These are phyloP conservation scores for Hydrozoanthus gracilis DNA, from an alignment of 92 coral and sea anemone genomes.

Conservation along the genomic window DNA sequence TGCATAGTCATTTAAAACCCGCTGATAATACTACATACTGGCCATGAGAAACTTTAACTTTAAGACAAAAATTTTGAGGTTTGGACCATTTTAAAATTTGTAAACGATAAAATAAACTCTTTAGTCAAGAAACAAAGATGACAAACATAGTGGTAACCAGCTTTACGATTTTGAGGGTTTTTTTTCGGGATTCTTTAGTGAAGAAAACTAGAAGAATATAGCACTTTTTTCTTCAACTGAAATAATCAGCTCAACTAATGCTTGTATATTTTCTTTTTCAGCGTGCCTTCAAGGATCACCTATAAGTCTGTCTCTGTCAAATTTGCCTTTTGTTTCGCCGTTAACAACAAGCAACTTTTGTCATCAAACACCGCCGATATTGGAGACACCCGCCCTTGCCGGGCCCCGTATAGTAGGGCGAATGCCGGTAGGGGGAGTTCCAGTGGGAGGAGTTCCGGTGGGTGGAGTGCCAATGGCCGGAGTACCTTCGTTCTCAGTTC, in stretches of 20 bases:
- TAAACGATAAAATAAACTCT: too few relatives aligned
- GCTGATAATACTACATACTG: too few relatives aligned
- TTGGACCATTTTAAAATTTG: too few relatives aligned
- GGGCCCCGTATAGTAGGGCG: slow-evolving; percentile 20
- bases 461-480: slow-evolving; percentile 14
- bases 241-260: background rate
- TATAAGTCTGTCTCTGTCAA: slow-evolving; percentile 24
- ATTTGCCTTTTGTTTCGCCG: slow-evolving; percentile 41
- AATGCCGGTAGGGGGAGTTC: slow-evolving; percentile 9
- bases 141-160: too few relatives aligned
- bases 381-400: slow-evolving; percentile 20
- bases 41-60: too few relatives aligned
- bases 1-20: too few relatives aligned
- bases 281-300: slow-evolving; percentile 45
- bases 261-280: background rate
- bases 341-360: slow-evolving; percentile 37
- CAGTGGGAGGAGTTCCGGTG: slow-evolving; percentile 24
- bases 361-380: slow-evolving; percentile 28
- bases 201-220: too few relatives aligned
- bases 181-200: too few relatives aligned
- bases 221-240: too few relatives aligned
- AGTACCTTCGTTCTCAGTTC: slow-evolving; percentile 12
- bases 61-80: too few relatives aligned
- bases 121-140: too few relatives aligned
- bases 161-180: too few relatives aligned